These are phyloP conservation scores for Osmerus eperlanus DNA, from an alignment of 2,113 vertebrate genomes.

Conservation along the genomic window DNA sequence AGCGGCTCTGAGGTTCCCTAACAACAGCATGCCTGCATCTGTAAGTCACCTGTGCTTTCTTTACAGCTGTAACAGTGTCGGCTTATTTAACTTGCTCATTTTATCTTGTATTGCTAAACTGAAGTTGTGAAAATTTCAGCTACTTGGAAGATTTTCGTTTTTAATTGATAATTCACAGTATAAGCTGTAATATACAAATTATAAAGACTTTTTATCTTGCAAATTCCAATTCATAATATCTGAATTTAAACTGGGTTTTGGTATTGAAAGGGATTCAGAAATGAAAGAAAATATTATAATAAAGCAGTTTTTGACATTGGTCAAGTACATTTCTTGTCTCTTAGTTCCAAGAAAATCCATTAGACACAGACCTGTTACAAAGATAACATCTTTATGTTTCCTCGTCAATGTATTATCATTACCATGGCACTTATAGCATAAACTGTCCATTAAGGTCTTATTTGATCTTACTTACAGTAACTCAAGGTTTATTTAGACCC, in stretches of 20 bases:
- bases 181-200: too few relatives aligned
- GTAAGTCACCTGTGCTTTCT: too few relatives aligned
- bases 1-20: neutral
- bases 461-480: neutral
- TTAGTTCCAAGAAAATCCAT: neutral
- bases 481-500: neutral
- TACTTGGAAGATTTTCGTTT: too few relatives aligned
- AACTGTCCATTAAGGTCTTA: neutral
- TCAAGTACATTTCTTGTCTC: neutral
- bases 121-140: too few relatives aligned
- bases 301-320: neutral
- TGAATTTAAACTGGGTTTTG: too few relatives aligned
- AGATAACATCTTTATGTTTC: conserved; percentile 1
- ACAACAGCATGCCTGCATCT: neutral
- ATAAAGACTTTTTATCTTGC: too few relatives aligned
- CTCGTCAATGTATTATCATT: neutral
- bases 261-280: too few relatives aligned
- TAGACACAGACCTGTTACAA: neutral
- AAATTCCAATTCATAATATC: too few relatives aligned
- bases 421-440: neutral
- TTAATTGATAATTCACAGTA: too few relatives aligned
- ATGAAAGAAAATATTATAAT: neutral
- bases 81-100: too few relatives aligned
- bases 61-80: too few relatives aligned
- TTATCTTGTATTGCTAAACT: too few relatives aligned